phyloP scores from a whole-genome alignment of 2,888 invertebrate genomes.

The Crioceris asparagi region DNA sequence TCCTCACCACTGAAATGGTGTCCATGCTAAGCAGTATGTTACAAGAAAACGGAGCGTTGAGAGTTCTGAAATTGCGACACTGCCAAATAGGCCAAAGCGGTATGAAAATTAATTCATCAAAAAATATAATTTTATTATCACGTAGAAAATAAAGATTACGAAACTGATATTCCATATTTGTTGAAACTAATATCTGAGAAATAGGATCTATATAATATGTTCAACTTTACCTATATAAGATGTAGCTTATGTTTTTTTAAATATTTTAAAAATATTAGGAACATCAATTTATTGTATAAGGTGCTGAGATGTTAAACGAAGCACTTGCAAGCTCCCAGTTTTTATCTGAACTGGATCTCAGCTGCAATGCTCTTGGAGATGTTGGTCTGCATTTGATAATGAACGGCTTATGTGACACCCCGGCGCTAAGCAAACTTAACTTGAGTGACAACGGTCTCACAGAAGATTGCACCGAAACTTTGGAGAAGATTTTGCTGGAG shows the following conservation, averaged over 20 bases:
- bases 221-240: background rate
- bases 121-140: background rate
- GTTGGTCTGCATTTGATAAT: slow-evolving; percentile 34
- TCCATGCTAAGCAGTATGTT: slow-evolving; percentile 35
- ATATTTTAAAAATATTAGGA: background rate
- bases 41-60: slow-evolving; percentile 31
- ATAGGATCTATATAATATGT: background rate
- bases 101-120: slow-evolving; percentile 7
- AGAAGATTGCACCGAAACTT: slow-evolving; percentile 32
- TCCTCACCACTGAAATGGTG: slow-evolving; percentile 32
- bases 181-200: background rate
- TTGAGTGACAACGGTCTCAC: slow-evolving; percentile 43
- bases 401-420: slow-evolving; percentile 30
- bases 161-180: background rate
- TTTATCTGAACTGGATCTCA: slow-evolving; percentile 35
- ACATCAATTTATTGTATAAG: slow-evolving; percentile 20
- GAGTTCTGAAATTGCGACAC: slow-evolving; percentile 32
- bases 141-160: background rate
- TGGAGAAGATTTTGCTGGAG: slow-evolving; percentile 35
- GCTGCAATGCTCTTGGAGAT: slow-evolving; percentile 38
- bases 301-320: slow-evolving; percentile 32
- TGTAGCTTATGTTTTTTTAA: background rate
- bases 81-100: slow-evolving; percentile 38
- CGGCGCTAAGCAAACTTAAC: slow-evolving; percentile 35
- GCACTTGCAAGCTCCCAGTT: slow-evolving; percentile 31